Conservation (phyloP, 1,140 invertebrate genomes). For the Antheraea mylitta region DNA sequence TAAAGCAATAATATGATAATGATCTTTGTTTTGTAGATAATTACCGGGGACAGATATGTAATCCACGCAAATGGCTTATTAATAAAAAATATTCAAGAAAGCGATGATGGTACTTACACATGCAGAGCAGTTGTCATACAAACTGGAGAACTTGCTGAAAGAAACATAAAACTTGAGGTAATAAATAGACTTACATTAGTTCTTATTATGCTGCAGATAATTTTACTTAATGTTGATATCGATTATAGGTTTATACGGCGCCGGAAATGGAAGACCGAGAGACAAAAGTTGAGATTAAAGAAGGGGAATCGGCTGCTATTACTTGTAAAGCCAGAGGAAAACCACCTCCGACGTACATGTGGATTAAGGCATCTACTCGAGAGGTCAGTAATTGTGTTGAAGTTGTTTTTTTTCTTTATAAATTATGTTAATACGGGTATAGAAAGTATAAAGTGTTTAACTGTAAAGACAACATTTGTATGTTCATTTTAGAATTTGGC, state of each 20-base stretch:
- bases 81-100: slow-evolving; percentile 88
- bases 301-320: slow-evolving; percentile 87
- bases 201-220: too few species aligned
- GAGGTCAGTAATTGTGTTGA: slow-evolving; percentile 49
- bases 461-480: background rate
- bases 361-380: slow-evolving; percentile 85
- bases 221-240: background rate
- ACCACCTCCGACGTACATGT: slow-evolving; percentile 88
- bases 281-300: slow-evolving; percentile 83
- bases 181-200: too few species aligned
- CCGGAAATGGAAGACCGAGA: slow-evolving; percentile 84
- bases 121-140: slow-evolving; percentile 89
- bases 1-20: background rate
- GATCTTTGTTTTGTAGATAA: slow-evolving; percentile 64
- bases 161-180: slow-evolving; percentile 89
- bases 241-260: slow-evolving; percentile 85
- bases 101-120: slow-evolving; percentile 91
- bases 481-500: slow-evolving; percentile 81
- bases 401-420: too few species aligned
- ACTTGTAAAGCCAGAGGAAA: slow-evolving; percentile 89
- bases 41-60: slow-evolving; percentile 84
- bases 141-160: slow-evolving; percentile 88
- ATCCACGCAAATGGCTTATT: slow-evolving; percentile 87
- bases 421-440: too few species aligned
- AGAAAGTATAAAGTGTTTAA: background rate